phyloP scores from a whole-genome alignment of 2,797 vertebrate species.

The Danio kyathit region DNA sequence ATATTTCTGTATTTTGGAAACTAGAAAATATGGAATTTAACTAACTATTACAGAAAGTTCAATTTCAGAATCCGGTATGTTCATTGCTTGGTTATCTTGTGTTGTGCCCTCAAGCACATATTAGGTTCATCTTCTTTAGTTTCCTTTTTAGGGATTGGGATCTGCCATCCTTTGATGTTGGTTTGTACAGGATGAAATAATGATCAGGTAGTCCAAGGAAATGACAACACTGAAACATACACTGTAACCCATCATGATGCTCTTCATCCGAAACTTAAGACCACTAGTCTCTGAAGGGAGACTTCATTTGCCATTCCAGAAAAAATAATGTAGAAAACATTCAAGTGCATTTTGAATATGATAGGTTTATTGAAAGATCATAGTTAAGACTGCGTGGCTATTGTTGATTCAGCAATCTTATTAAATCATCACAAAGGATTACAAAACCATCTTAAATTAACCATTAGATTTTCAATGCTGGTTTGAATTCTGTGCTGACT shows the following conservation, averaged over 20 bases:
- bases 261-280: neutral
- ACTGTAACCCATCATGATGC: constrained; percentile 6
- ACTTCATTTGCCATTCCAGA: constrained; percentile 61
- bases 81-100: neutral
- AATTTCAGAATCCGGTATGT: neutral
- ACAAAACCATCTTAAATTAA: constrained; percentile 28
- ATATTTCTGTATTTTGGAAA: no score
- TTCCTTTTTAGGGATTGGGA: neutral
- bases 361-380: constrained; percentile 21
- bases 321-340: constrained; percentile 56
- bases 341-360: constrained; percentile 22
- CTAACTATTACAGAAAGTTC: no score
- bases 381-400: constrained; percentile 48
- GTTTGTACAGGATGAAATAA: constrained; percentile 16
- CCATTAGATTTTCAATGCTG: neutral
- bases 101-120: neutral
- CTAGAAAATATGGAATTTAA: no score
- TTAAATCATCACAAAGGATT: constrained; percentile 59
- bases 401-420: constrained; percentile 58
- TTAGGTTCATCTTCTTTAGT: neutral
- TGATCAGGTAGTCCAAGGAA: neutral
- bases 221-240: constrained; percentile 8
- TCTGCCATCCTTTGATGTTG: neutral
- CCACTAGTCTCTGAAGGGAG: constrained; percentile 15
- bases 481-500: constrained; percentile 30